Conservation (phyloP, 2,797 vertebrate genomes). For the Pangasius djambal region DNA sequence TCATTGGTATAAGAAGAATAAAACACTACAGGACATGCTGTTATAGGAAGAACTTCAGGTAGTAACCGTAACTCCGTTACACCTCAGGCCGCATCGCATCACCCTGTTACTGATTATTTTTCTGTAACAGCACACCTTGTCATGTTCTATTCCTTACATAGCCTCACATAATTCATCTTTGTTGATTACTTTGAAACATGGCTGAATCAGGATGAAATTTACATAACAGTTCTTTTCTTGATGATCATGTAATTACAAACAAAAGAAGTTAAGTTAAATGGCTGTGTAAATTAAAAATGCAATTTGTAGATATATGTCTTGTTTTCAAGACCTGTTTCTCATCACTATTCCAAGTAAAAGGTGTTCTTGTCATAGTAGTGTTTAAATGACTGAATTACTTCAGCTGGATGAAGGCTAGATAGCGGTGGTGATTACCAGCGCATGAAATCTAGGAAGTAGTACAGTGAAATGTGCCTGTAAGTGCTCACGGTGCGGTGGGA, state of each 20-base stretch:
- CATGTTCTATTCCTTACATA: background rate
- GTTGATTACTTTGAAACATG: no score
- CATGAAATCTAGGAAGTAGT: constrained; percentile 52
- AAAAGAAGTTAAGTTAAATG: background rate
- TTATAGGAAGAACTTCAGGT: no score
- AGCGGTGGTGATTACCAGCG: constrained; percentile 36
- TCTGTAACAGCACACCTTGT: background rate
- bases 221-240: no score
- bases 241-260: background rate
- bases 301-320: background rate
- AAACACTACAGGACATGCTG: background rate
- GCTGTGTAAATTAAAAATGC: background rate
- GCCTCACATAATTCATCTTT: background rate
- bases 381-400: background rate
- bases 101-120: background rate
- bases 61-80: background rate
- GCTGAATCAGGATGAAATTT: no score
- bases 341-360: background rate
- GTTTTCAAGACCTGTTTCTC: background rate
- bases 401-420: background rate
- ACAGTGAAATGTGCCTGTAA: constrained; percentile 31
- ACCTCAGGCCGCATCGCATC: background rate
- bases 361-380: background rate
- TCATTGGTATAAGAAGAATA: background rate
- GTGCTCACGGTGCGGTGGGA: constrained; percentile 9